Evolutionary conservation across 2,797 vertebrate genomes (phyloP).

Genomic region (Myotis findleyi): DNA sequence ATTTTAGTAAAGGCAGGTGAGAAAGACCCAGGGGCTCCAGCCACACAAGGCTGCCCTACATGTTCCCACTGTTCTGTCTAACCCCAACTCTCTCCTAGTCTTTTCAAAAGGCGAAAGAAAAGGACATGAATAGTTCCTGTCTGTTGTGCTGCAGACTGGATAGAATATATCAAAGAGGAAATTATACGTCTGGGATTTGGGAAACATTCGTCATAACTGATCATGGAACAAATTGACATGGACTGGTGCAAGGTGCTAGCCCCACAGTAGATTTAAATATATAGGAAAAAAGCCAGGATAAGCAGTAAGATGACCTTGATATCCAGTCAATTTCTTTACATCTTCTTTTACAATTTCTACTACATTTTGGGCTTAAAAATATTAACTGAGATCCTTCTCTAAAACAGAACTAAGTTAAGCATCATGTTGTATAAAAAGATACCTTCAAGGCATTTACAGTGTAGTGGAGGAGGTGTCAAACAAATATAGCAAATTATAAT

Average conservation of each 20-base stretch:
- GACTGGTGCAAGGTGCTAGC: slow-evolving; percentile 45
- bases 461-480: slow-evolving; percentile 7
- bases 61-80: slow-evolving; percentile 70
- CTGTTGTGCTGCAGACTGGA: slow-evolving; percentile 70
- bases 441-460: slow-evolving; percentile 9
- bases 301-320: slow-evolving; percentile 46
- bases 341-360: slow-evolving; percentile 60
- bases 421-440: slow-evolving; percentile 35
- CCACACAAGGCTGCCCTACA: slow-evolving; percentile 72
- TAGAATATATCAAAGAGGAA: slow-evolving; percentile 79
- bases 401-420: slow-evolving; percentile 46
- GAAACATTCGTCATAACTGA: slow-evolving; percentile 79
- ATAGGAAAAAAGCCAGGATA: slow-evolving; percentile 58
- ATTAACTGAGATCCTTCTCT: neutral
- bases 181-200: slow-evolving; percentile 76
- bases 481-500: slow-evolving; percentile 20
- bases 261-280: slow-evolving; percentile 70
- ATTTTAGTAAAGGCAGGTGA: slow-evolving; percentile 78
- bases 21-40: slow-evolving; percentile 79
- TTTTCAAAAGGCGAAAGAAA: slow-evolving; percentile 79
- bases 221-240: slow-evolving; percentile 66
- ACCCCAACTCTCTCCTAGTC: slow-evolving; percentile 76
- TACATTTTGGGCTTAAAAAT: slow-evolving; percentile 44
- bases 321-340: slow-evolving; percentile 63
- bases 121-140: slow-evolving; percentile 79